Conservation (phyloP, 2,888 invertebrate species). For the Liopterus haemorrhoidalis region DNA sequence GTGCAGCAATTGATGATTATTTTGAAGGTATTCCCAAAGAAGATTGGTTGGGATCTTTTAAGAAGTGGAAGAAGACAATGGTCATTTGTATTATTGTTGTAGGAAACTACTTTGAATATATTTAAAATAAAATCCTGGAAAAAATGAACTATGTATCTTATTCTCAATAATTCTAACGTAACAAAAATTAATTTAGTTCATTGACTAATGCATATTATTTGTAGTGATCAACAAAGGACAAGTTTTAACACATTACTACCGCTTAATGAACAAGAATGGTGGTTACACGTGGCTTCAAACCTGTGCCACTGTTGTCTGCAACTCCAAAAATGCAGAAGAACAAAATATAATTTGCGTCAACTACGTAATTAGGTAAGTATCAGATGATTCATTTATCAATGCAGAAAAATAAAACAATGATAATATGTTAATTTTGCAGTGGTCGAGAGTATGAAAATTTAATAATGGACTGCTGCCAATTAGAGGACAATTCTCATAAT, state of each 20-base stretch:
- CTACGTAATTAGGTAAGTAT: constrained; percentile 86
- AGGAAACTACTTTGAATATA: too few species aligned
- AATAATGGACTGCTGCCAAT: constrained; percentile 89
- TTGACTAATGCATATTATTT: constrained; percentile 41
- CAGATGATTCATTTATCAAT: constrained; percentile 5
- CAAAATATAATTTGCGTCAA: constrained; percentile 97
- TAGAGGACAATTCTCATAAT: constrained; percentile 74
- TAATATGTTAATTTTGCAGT: constrained; percentile 49
- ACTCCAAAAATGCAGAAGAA: constrained; percentile 91
- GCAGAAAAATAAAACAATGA: not conserved
- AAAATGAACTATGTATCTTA: too few species aligned
- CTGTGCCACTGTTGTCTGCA: constrained; percentile 94
- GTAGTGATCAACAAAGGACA: constrained; percentile 94
- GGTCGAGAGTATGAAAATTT: constrained; percentile 84
- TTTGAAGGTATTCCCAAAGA: too few species aligned
- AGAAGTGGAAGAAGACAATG: too few species aligned
- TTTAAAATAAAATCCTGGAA: too few species aligned
- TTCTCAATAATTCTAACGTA: too few species aligned
- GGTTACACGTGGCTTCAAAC: constrained; percentile 97
- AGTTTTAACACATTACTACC: constrained; percentile 91
- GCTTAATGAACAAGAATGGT: constrained; percentile 92
- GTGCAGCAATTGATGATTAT: too few species aligned
- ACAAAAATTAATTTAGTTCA: constrained; percentile 13
- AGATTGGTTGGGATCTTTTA: too few species aligned
- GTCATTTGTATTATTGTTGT: too few species aligned